phyloP scores from a whole-genome alignment of 2,113 vertebrate species.

The Ginglymostoma cirratum region DNA sequence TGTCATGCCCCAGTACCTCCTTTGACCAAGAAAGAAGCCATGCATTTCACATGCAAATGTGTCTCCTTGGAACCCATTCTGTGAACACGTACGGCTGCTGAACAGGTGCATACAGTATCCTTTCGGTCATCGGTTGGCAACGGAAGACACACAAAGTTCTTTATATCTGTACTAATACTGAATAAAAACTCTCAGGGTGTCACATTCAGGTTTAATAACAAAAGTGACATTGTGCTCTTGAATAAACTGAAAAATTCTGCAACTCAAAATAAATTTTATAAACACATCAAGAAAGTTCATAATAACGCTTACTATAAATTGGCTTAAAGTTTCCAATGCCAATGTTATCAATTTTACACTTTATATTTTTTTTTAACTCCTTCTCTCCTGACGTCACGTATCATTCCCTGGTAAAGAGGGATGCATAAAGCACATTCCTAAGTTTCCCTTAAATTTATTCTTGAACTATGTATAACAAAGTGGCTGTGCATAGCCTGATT shows the following conservation, averaged over 20 bases:
- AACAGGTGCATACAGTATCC: slow-evolving; percentile 30
- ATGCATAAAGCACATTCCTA: background rate
- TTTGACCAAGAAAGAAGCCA: slow-evolving; percentile 26
- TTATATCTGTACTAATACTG: background rate
- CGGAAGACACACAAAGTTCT: background rate
- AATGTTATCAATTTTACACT: background rate
- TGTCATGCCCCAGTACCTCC: slow-evolving; percentile 35
- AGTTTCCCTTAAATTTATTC: background rate
- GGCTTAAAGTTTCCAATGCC: background rate
- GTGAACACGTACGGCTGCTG: background rate
- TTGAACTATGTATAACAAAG: background rate
- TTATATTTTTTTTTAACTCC: background rate
- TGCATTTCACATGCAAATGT: slow-evolving; percentile 35
- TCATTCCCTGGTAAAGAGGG: background rate
- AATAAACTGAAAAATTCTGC: background rate
- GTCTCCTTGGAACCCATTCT: slow-evolving; percentile 36
- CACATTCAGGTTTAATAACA: slow-evolving; percentile 20
- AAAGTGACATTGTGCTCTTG: slow-evolving; percentile 7
- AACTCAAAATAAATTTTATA: background rate
- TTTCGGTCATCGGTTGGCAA: slow-evolving; percentile 3
- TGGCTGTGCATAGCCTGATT: background rate
- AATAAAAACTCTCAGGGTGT: slow-evolving; percentile 14
- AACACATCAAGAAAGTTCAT: background rate
- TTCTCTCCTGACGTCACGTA: background rate
- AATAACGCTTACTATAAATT: background rate